Conservation (phyloP, 2,113 vertebrate species). For the Channa maculata region DNA sequence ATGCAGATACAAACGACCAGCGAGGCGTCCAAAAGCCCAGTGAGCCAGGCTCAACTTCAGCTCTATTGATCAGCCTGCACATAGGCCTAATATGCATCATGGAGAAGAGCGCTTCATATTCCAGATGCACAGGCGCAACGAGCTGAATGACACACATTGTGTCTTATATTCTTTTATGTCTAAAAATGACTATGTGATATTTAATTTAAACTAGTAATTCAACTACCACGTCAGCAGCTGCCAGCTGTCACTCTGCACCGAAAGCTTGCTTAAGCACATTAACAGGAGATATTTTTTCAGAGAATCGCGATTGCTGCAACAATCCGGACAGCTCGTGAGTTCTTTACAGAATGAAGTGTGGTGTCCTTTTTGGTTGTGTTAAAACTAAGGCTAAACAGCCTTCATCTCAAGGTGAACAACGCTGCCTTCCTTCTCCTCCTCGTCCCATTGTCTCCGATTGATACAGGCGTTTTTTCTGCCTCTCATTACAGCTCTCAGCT, state of each 20-base stretch:
- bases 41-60: constrained; percentile 50
- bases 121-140: constrained; percentile 17
- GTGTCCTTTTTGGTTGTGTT: constrained; percentile 35
- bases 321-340: not conserved
- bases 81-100: constrained; percentile 58
- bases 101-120: constrained; percentile 42
- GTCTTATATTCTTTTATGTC: constrained; percentile 2
- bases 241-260: constrained; percentile 19
- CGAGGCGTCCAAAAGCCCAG: constrained; percentile 51
- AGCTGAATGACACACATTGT: constrained; percentile 13
- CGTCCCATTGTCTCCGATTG: constrained; percentile 72
- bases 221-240: constrained; percentile 28
- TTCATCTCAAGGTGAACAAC: constrained; percentile 73
- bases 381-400: constrained; percentile 49
- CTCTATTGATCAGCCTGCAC: constrained; percentile 68
- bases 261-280: not conserved
- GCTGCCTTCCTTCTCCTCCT: constrained; percentile 58
- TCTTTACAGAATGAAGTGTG: constrained; percentile 3
- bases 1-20: constrained; percentile 34
- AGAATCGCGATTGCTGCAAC: constrained; percentile 23
- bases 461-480: constrained; percentile 46
- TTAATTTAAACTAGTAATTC: constrained; percentile 14
- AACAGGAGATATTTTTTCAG: constrained; percentile 4
- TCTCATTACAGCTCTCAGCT: constrained; percentile 28
- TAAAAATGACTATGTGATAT: constrained; percentile 4